Conservation (phyloP, 2,113 vertebrate genomes). For the Cisticola juncidis region DNA sequence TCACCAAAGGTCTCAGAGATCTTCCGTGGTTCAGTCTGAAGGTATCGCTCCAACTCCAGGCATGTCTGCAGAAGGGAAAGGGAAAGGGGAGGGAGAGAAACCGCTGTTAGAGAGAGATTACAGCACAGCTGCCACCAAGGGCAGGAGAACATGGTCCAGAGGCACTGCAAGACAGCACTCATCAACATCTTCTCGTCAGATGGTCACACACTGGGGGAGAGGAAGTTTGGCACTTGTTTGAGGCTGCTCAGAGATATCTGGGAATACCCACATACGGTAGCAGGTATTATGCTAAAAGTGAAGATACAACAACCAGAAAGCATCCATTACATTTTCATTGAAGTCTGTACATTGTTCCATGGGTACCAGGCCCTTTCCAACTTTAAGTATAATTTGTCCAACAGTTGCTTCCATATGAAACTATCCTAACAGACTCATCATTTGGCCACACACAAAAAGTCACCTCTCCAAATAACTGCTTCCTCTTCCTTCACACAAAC, state of each 20-base stretch:
- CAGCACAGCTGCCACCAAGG: neutral
- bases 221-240: neutral
- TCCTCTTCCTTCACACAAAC: neutral
- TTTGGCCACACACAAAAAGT: neutral
- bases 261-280: neutral
- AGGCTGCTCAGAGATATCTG: neutral
- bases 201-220: neutral
- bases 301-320: neutral
- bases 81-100: constrained; percentile 29
- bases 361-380: neutral
- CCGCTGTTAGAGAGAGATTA: constrained; percentile 24
- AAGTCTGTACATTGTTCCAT: neutral
- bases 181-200: neutral
- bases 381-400: neutral
- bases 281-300: neutral
- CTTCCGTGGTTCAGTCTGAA: constrained; percentile 94
- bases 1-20: constrained; percentile 92
- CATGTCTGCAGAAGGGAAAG: constrained; percentile 83
- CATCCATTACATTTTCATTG: neutral
- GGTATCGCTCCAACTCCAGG: constrained; percentile 95
- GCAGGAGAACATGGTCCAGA: neutral
- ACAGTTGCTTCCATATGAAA: neutral
- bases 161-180: neutral
- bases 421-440: neutral
- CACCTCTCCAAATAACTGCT: neutral